Conservation (phyloP, 1,140 invertebrate genomes). For the Thrips palmi region DNA sequence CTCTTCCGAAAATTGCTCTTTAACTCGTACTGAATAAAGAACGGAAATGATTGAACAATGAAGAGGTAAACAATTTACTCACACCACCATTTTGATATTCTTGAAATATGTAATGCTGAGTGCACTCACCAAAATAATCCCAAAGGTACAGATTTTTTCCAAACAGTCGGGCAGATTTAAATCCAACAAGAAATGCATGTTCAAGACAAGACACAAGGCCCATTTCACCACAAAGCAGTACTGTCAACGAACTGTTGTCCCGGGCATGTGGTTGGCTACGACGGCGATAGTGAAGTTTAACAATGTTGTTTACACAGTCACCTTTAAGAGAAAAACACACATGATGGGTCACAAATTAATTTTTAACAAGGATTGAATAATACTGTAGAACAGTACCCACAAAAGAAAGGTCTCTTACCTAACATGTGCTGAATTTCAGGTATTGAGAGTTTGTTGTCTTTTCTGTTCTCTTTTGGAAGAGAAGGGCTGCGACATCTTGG, state of each 20-base stretch:
- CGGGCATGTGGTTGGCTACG: slow-evolving; percentile 64
- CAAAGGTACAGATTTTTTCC: slow-evolving; percentile 89
- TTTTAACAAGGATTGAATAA: not conserved
- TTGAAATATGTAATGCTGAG: slow-evolving; percentile 3
- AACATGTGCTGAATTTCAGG: slow-evolving; percentile 38
- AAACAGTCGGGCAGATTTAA: slow-evolving; percentile 81
- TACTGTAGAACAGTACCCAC: not conserved
- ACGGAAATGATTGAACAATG: no score
- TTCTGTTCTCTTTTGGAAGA: slow-evolving; percentile 20
- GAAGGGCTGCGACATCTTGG: slow-evolving; percentile 20
- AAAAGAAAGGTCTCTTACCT: no score
- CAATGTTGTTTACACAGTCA: slow-evolving; percentile 89
- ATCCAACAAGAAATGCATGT: slow-evolving; percentile 84
- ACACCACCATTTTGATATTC: no score
- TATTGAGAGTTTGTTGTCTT: slow-evolving; percentile 26
- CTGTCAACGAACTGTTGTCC: slow-evolving; percentile 60
- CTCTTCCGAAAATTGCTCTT: no score
- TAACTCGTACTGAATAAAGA: no score
- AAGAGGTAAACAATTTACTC: no score
- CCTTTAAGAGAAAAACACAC: slow-evolving; percentile 29
- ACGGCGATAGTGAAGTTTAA: slow-evolving; percentile 82
- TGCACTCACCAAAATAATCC: slow-evolving; percentile 82
- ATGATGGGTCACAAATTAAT: not conserved
- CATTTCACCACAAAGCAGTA: slow-evolving; percentile 82
- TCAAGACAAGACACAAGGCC: slow-evolving; percentile 86